Evolutionary conservation across 2,113 vertebrate genomes (phyloP).

Genomic region (Puntigrus tetrazona): DNA sequence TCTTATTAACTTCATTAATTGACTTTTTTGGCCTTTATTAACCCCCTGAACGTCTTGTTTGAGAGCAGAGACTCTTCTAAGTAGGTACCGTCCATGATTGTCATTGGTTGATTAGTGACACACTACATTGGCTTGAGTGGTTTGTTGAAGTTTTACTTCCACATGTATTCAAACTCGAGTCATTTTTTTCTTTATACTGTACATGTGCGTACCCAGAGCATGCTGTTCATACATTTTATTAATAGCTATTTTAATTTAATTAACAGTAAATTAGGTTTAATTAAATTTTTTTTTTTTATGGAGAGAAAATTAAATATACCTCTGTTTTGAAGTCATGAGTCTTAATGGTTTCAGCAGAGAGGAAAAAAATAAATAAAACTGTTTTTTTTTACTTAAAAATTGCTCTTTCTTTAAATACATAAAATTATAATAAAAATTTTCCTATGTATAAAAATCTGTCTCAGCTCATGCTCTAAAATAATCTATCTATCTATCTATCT

Average conservation of each 20-base stretch:
- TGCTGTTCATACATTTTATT: neutral
- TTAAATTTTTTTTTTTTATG: neutral
- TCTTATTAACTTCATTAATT: constrained; percentile 73
- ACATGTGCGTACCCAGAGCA: neutral
- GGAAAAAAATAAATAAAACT: too few relatives aligned
- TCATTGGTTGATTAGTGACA: too few relatives aligned
- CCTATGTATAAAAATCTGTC: too few relatives aligned
- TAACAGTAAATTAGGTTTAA: neutral
- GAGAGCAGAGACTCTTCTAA: constrained; percentile 69
- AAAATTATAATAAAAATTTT: too few relatives aligned
- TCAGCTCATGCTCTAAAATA: too few relatives aligned
- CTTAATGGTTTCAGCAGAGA: too few relatives aligned
- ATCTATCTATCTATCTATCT: too few relatives aligned
- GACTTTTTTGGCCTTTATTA: constrained; percentile 70
- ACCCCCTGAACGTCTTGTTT: constrained; percentile 69
- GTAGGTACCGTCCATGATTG: constrained; percentile 34
- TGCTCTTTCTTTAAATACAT: too few relatives aligned
- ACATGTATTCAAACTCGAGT: too few relatives aligned
- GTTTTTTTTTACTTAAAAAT: too few relatives aligned
- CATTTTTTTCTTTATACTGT: neutral
- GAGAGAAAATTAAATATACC: too few relatives aligned
- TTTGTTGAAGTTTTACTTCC: neutral
- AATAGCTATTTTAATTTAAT: neutral
- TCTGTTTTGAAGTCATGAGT: too few relatives aligned
- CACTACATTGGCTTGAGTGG: neutral